Evolutionary conservation across 1,140 invertebrate genomes (phyloP).

Genomic region (Halotydeus destructor): DNA sequence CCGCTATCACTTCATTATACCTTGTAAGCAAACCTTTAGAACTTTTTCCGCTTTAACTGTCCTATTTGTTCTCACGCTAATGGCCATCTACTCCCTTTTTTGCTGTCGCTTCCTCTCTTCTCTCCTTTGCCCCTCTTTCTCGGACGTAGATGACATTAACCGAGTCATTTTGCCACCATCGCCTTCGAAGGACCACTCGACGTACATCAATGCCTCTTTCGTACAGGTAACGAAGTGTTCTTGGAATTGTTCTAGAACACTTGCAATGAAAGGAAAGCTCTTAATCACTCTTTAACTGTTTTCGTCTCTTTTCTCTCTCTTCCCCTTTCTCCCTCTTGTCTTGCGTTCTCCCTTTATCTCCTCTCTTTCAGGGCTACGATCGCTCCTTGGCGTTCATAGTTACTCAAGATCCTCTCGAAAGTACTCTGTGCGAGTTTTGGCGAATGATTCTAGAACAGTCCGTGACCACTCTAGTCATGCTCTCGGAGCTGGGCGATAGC

Average conservation of each 20-base stretch:
- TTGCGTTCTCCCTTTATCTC: neutral
- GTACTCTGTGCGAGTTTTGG: slow-evolving; percentile 82
- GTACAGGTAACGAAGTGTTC: slow-evolving; percentile 44
- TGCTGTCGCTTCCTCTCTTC: neutral
- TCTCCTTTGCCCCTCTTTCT: neutral
- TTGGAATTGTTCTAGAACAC: too few species aligned
- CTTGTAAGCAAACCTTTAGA: slow-evolving; percentile 32
- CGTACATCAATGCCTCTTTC: slow-evolving; percentile 91
- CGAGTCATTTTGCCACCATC: slow-evolving; percentile 60
- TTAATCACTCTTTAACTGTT: too few species aligned
- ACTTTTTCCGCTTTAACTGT: slow-evolving; percentile 3
- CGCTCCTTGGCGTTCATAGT: slow-evolving; percentile 83
- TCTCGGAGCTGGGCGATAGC: slow-evolving; percentile 51
- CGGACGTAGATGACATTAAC: slow-evolving; percentile 45
- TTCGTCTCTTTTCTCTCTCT: neutral
- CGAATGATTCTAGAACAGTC: slow-evolving; percentile 84
- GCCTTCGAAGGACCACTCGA: slow-evolving; percentile 60
- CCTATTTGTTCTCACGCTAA: slow-evolving; percentile 21
- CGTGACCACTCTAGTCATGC: slow-evolving; percentile 75
- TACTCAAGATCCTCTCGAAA: slow-evolving; percentile 75
- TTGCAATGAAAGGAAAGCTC: neutral
- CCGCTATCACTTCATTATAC: slow-evolving; percentile 60
- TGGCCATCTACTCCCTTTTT: slow-evolving; percentile 20
- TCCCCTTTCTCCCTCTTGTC: neutral
- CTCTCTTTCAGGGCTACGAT: slow-evolving; percentile 45